A percentile compares a stretch with the other conserved stretches of the same genome.
Evolutionary conservation across 2,113 vertebrate genomes (phyloP).

Genomic region (Tragelaphus strepsiceros): DNA sequence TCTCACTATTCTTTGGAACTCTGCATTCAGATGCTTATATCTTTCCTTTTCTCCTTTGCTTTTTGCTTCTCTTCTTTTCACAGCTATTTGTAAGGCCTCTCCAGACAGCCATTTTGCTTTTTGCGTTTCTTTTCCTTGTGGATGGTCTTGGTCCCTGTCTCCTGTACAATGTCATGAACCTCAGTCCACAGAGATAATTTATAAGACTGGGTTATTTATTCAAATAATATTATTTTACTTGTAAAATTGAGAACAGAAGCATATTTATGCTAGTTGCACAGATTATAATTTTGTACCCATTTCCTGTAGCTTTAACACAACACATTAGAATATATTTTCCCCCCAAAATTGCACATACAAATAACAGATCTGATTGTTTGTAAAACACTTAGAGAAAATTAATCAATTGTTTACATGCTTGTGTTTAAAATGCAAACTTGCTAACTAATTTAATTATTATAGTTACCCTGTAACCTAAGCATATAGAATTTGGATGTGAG

Average conservation of each 20-base stretch:
- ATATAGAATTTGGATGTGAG: conserved; percentile 26
- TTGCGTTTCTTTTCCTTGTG: no score
- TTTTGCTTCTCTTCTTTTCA: no score
- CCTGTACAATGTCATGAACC: no score
- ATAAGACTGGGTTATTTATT: not conserved
- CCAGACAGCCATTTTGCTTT: no score
- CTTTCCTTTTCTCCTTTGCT: no score
- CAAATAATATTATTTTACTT: not conserved
- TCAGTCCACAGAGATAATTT: not conserved
- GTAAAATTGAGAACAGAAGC: not conserved
- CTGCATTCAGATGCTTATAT: no score
- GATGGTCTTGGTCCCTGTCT: no score
- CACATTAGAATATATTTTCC: conserved; percentile 8
- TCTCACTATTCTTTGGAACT: no score
- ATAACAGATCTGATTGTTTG: conserved; percentile 50
- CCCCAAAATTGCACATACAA: conserved; percentile 37
- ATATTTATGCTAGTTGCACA: not conserved
- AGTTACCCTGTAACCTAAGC: not conserved
- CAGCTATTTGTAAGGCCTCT: no score
- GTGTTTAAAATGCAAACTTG: conserved; percentile 40
- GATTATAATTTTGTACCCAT: not conserved
- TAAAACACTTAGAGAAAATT: conserved; percentile 11
- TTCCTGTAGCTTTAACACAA: not conserved
- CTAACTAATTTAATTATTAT: conserved; percentile 60
- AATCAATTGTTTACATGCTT: conserved; percentile 45